Evolutionary conservation across 2,113 vertebrate genomes (phyloP), one percentile per base, ranked within the genome.

Genomic region (Pygoscelis adeliae): DNA sequence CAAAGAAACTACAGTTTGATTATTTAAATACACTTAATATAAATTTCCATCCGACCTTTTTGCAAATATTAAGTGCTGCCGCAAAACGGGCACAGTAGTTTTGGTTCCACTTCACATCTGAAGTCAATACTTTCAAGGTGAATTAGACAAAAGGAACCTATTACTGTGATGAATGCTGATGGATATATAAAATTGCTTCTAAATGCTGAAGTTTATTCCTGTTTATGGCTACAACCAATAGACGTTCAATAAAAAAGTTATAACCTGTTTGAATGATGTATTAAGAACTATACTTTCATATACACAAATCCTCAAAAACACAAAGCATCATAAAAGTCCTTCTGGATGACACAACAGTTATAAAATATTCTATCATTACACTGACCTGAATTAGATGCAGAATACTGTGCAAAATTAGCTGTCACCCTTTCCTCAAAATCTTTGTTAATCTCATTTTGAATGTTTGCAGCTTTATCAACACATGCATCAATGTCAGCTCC

Each of bases 401-500:
- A 99, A 99, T 98, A 99, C 98, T 99, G 99, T 98, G 98, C 99
- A 99, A 99, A 99, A 99, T 99, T 99, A 99, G 99, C 99, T 99
- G 99, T 99, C 99, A 99, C 99, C 98, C 98, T 99, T 99, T 99
- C 98, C 99, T 99, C 99, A 99, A 99, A 99, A 99, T 99, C 99
- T 99, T 99, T 99, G 99, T 99, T 99, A 99, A 99, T 99, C 99
- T 99, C 98, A 99, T 99, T 99, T 99, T 99, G 99, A 99, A 99
- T 99, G 99, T 99, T 99, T 99, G 99, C 99, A 99, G 99, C 99
- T 99, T 99, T 99, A 99, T 99, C 99, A 99, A 99, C 99, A 99
- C 99, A 99, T 99, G 99, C 99, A 99, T 99, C 99, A 99, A 99
- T 99, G 99, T 99, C 99, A 99, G 98, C 98, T 99, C 99, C 99